phyloP scores from a whole-genome alignment of 2,113 vertebrate genomes.

The Lipotes vexillifer region DNA sequence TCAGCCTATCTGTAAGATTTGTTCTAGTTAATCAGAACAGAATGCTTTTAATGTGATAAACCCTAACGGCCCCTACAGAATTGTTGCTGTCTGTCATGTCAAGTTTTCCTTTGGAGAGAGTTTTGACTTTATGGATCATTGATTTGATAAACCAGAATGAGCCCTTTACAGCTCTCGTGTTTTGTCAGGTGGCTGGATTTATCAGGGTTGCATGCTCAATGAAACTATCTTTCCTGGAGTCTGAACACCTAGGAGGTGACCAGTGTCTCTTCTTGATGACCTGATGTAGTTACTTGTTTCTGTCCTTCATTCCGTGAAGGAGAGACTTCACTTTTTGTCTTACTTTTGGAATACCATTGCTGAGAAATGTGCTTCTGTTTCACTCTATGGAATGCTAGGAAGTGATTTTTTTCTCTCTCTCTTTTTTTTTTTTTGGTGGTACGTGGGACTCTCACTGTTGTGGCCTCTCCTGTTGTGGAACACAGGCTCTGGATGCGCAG shows the following conservation, averaged over 20 bases:
- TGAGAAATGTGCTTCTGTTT: neutral
- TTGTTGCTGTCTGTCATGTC: neutral
- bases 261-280: neutral
- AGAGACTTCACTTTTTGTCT: neutral
- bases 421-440: too few relatives aligned
- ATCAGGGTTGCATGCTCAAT: neutral
- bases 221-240: neutral
- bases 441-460: too few relatives aligned
- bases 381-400: neutral
- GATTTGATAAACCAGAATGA: neutral
- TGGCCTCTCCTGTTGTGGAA: too few relatives aligned
- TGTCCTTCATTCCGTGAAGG: neutral
- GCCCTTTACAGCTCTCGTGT: neutral
- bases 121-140: conserved; percentile 18
- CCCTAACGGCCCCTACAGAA: neutral
- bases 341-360: neutral
- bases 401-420: neutral
- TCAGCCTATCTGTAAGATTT: neutral
- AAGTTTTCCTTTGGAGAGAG: neutral
- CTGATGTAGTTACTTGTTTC: neutral
- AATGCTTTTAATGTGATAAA: neutral
- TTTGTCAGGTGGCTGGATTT: neutral
- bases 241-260: neutral
- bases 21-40: neutral
- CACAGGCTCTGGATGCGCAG: too few relatives aligned